Evolutionary conservation across 2,888 invertebrate species (phyloP), one percentile per base, ranked within the genome.

Genomic region (Sphaerophoria rueppellii): DNA sequence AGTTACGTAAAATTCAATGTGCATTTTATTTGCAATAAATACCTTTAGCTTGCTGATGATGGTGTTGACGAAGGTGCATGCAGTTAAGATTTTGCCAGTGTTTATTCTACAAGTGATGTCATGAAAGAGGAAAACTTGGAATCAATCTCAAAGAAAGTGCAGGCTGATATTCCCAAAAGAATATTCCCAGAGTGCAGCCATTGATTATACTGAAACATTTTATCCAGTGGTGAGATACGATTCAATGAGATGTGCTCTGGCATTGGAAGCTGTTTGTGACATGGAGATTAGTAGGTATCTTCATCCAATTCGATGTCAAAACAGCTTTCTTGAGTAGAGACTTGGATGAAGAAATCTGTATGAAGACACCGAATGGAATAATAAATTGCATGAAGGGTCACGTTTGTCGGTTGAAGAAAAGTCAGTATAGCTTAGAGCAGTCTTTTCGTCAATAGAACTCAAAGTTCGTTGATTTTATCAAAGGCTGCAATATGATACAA

Each of bases 171-270:
- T 61, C 46, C 40, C 60, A 7, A 60, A 60, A 24, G 40, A 16
- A 12, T 60, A 60, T 60, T 60, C 14, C 16, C 40, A 60, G 24
- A 60, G 60, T 24, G 4, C 1, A 40, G 40, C 14, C 9, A 60
- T 60, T 11, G 60, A 60, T 9, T 60, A 60, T 11, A 60, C 60
- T 24, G 40, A 40, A n/a, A 34, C 57, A 37, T 57, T 57, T 57
- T 57, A 6, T 0, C 57, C 57, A 34, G 57, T 34, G 9, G 60
- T 60, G 16, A 40, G 60, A 4, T 60, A 40, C n/a, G 60, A 60
- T 60, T 60, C 60, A 40, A 40, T 43, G 6, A 40, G 60, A 24
- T 60, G 43, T 60, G 60, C 16, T 43, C 43, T 46, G 43, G 43
- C 16, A 14, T 37, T 60, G 60, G 16, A 43, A 40, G 40, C 40